A percentile compares a stretch with the other conserved stretches of the same genome.
Evolutionary conservation across 2,113 vertebrate genomes (phyloP).

Genomic region (Esox niger): DNA sequence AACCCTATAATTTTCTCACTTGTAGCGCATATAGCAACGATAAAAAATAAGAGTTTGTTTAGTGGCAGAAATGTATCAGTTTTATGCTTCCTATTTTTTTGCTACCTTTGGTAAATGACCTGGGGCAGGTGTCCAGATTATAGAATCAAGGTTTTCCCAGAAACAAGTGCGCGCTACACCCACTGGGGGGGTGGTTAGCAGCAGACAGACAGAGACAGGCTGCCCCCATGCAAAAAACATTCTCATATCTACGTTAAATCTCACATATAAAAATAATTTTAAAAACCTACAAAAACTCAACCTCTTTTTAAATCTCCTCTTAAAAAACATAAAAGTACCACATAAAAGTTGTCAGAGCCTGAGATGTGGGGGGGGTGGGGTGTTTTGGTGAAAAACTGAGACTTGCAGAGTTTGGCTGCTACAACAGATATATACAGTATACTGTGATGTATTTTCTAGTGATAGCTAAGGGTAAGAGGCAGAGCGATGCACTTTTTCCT

Average conservation of each 20-base stretch:
- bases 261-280: slow-evolving; percentile 99
- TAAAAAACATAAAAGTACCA: slow-evolving; percentile 97
- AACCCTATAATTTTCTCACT: slow-evolving; percentile 78
- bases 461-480: slow-evolving; percentile 83
- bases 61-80: slow-evolving; percentile 87
- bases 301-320: slow-evolving; percentile 80
- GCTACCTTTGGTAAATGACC: slow-evolving; percentile 98
- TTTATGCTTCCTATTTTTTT: slow-evolving; percentile 79
- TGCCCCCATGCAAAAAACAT: slow-evolving; percentile 90
- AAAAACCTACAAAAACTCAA: slow-evolving; percentile 95
- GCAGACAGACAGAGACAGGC: slow-evolving; percentile 74
- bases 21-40: slow-evolving; percentile 86
- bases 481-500: slow-evolving; percentile 88
- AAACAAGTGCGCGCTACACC: slow-evolving; percentile 93
- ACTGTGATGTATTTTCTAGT: slow-evolving; percentile 82
- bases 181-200: slow-evolving; percentile 74
- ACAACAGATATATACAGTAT: slow-evolving; percentile 85
- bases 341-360: slow-evolving; percentile 94
- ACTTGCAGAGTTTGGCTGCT: slow-evolving; percentile 98
- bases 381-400: slow-evolving; percentile 97
- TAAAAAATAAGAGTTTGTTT: slow-evolving; percentile 82
- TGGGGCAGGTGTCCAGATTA: slow-evolving; percentile 85
- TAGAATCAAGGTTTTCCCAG: slow-evolving; percentile 85
- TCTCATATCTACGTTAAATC: slow-evolving; percentile 94
- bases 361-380: slow-evolving; percentile 91